Base-by-base conservation (phyloP, 2,888 invertebrate genomes). In the Euzophera pinguis region DNA sequence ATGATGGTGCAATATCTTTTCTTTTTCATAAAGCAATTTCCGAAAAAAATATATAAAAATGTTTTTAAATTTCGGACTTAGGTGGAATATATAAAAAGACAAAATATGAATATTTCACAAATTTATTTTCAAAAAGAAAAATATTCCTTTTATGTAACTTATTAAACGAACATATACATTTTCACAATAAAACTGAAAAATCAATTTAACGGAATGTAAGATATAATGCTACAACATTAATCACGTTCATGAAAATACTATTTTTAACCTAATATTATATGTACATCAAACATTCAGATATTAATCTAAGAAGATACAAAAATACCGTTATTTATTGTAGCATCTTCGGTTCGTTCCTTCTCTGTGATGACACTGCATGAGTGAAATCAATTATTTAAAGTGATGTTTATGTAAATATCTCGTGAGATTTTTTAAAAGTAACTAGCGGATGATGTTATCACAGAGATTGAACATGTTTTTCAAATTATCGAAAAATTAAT, bases 171-270 rank as follows among this genome's bases (percentile, higher is more conserved):
- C 49, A 50, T 72, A 63, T 63, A 59, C 62, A 68, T 62, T 67
- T 71, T 69, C 62, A 73, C 69, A 72, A 66, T 67, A 55, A 64
- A 61, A 59, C 60, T 64, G 66, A 57, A 63, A 71, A 66, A 65
- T 59, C 63, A 63, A 67, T 64, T 66, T 58, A 66, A 74, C 73
- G 85, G 85, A 85, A 85, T 85, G 85, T 84, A 78, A 77, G 67
- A 72, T 60, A 61, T 74, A 74, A 76, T 75, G 75, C 74, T 81
- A 78, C 60, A 67, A 65, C 67, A 64, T 69, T 68, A 69, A 61
- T 70, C 71, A 67, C 59, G 53, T 63, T 65, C 71, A 69, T 70
- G 67, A 73, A 63, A 73, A 70, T 69, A 72, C 69, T 58, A 49
- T 43, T 9, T 63, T 55, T 58, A 69, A 61, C 66, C 60, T 58